Percentiles rank a stretch among this genome's conserved stretches.
Evolutionary conservation across 2,797 vertebrate species (phyloP).

Genomic region (Clarias fuscus): DNA sequence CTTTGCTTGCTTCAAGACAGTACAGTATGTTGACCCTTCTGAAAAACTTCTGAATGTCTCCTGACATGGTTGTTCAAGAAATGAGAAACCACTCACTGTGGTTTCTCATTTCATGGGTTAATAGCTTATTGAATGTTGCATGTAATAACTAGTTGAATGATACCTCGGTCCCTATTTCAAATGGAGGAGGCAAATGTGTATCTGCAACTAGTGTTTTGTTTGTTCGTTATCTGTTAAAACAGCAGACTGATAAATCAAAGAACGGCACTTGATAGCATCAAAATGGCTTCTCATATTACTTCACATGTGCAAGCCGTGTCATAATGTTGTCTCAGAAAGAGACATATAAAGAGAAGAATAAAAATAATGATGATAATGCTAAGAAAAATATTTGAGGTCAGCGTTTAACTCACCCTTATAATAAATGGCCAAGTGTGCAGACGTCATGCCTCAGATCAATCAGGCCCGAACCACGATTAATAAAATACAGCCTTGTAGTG

Average conservation of each 20-base stretch:
- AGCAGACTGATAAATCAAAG: neutral
- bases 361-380: no score
- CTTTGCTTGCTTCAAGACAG: no score
- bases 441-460: neutral
- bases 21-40: no score
- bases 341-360: neutral
- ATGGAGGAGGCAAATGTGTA: neutral
- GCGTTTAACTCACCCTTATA: neutral
- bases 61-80: no score
- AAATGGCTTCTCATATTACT: neutral
- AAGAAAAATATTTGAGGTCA: slow-evolving; percentile 6
- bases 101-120: neutral
- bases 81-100: no score
- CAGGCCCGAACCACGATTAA: neutral
- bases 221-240: neutral
- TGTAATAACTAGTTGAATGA: neutral
- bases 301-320: neutral
- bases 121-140: neutral
- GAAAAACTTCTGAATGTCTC: no score
- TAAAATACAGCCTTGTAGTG: neutral
- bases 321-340: neutral
- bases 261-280: neutral
- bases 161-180: neutral
- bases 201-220: neutral
- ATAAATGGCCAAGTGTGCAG: neutral